Evolutionary conservation across 2,888 invertebrate species (phyloP), one percentile per base, ranked within the genome.

Genomic region (Chrysodeixis includens): DNA sequence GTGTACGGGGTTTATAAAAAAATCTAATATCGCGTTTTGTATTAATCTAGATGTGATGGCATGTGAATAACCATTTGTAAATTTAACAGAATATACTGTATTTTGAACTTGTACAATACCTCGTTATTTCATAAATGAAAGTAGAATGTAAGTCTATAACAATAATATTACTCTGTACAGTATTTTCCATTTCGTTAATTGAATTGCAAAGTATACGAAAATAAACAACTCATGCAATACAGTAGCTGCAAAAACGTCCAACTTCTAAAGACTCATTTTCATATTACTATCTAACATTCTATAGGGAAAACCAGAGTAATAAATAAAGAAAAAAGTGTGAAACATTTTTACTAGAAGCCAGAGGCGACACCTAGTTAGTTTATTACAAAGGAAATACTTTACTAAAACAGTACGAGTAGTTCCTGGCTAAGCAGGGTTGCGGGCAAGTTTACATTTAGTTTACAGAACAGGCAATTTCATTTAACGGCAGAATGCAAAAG

Each of bases 381-480:
- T 76, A 76, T 76, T 63, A 63, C 30, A 74, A 76, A 66, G 72
- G 66, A 74, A 76, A 76, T 76, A 35, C 63, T 71, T 76, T 51
- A 68, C 73, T 73, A 73, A 69, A 73, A 73, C 74, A 73, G 62
- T 66, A 63, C 63, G n/a, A n/a, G n/a, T n/a, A n/a, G n/a, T 70
- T 74, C 76, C 76, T 65, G 56, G 53, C 66, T 67, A 55, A 63
- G 46, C 68, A 73, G 57, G 53, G 66, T 59, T 66, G 70, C 58
- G 61, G 72, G 46, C 20, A 71, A 57, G 67, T 77, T 73, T 76
- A 79, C 72, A 82, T 76, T 78, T 62, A 76, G 69, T 74, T 76
- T 74, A 72, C 75, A 75, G 64, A 74, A 74, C 66, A 79, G 76
- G 78, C 78, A 76, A 81, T 83, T 82, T 81, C 71, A 82, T 82